These are phyloP conservation scores for Ephialtes manifestator DNA, from an alignment of 2,888 invertebrate genomes.

Conservation along the genomic window DNA sequence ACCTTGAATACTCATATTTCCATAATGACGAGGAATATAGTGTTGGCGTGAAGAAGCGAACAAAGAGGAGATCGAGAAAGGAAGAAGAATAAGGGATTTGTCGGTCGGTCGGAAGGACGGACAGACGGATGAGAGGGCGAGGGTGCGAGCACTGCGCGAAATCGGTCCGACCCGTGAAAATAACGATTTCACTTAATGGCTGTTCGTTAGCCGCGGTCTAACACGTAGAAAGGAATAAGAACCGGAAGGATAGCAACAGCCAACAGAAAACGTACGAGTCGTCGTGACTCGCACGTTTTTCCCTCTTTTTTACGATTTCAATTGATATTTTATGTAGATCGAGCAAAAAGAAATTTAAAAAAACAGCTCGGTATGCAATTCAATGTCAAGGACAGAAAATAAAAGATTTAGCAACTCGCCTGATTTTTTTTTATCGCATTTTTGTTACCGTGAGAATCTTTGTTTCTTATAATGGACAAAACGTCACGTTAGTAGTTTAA, in stretches of 20 bases:
- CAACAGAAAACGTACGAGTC: slow-evolving; percentile 57
- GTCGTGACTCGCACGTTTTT: slow-evolving; percentile 80
- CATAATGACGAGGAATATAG: slow-evolving; percentile 31
- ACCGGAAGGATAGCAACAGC: slow-evolving; percentile 50
- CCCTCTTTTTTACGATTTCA: slow-evolving; percentile 39
- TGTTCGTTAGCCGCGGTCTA: slow-evolving; percentile 69
- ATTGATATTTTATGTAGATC: slow-evolving; percentile 83
- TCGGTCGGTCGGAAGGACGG: slow-evolving; percentile 54
- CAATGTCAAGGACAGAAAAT: too few relatives aligned
- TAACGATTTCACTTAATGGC: slow-evolving; percentile 82
- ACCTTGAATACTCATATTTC: slow-evolving; percentile 24
- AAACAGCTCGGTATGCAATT: too few relatives aligned
- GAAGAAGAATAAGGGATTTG: slow-evolving; percentile 68
- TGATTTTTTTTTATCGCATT: too few relatives aligned
- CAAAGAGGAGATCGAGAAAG: slow-evolving; percentile 48
- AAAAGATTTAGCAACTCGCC: too few relatives aligned
- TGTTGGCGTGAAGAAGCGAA: slow-evolving; percentile 41
- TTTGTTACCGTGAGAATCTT: too few relatives aligned
- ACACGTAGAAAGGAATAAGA: slow-evolving; percentile 54
- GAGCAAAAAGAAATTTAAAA: slow-evolving; percentile 47
- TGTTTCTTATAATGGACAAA: too few relatives aligned
- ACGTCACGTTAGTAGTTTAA: too few relatives aligned
- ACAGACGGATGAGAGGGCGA: slow-evolving; percentile 42
- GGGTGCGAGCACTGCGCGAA: slow-evolving; percentile 78
- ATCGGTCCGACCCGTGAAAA: slow-evolving; percentile 82